These are phyloP conservation scores for Phallusia fumigata DNA, from an alignment of 23 tunicate species.

Conservation along the genomic window DNA sequence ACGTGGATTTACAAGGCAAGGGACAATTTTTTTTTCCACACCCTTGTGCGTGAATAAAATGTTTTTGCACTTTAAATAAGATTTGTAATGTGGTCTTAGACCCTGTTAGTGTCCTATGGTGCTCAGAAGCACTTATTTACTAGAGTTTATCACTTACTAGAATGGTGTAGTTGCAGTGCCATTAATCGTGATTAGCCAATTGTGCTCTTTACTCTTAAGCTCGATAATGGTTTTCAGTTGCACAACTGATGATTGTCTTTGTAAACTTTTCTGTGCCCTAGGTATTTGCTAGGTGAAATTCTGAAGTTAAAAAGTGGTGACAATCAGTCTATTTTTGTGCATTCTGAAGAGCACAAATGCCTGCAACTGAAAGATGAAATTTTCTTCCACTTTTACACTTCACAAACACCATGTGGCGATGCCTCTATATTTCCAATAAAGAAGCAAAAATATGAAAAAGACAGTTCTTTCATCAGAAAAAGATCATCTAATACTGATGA, in stretches of 20 bases:
- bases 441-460: background rate
- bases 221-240: too few species aligned
- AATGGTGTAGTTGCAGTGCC: too few species aligned
- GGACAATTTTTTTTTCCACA: background rate
- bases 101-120: too few species aligned
- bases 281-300: background rate
- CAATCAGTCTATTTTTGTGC: background rate
- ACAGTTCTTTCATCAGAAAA: background rate
- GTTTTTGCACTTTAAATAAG: too few species aligned
- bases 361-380: background rate
- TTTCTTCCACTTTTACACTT: conserved; percentile 23
- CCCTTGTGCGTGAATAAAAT: background rate
- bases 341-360: background rate
- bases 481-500: too few species aligned
- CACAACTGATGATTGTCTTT: too few species aligned
- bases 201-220: too few species aligned
- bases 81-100: too few species aligned
- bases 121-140: too few species aligned
- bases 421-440: conserved; percentile 8
- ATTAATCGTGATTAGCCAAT: too few species aligned
- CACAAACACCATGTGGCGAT: conserved; percentile 35
- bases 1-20: conserved; percentile 51
- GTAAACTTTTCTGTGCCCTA: background rate
- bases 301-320: background rate
- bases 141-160: too few species aligned